Evolutionary conservation across 2,888 invertebrate species (phyloP).

Genomic region (Pogonocherus hispidulus): DNA sequence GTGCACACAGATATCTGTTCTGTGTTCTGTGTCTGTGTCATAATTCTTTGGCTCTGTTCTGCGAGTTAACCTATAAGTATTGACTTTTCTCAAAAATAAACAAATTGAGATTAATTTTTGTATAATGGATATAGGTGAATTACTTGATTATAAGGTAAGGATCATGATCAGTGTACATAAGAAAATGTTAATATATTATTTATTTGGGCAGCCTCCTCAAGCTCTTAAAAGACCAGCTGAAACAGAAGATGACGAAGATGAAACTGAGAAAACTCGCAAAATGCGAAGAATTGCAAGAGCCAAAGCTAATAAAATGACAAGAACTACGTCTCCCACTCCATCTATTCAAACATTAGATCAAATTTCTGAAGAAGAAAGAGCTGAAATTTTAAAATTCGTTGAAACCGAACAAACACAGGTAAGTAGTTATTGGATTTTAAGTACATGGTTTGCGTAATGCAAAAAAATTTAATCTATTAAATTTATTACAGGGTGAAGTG

Average conservation of each 20-base stretch:
- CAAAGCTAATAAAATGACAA: conserved; percentile 70
- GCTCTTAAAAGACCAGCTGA: conserved; percentile 81
- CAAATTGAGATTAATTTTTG: background rate
- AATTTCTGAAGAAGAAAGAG: conserved; percentile 79
- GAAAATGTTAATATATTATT: background rate
- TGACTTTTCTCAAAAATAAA: too few species aligned
- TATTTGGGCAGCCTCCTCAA: conserved; percentile 79
- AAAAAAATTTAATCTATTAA: too few species aligned
- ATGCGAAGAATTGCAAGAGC: conserved; percentile 74
- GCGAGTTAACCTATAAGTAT: too few species aligned
- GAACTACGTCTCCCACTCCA: conserved; percentile 67
- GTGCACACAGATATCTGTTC: too few species aligned
- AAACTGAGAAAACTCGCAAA: conserved; percentile 76
- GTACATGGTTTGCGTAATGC: too few species aligned
- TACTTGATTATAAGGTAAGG: conserved; percentile 72
- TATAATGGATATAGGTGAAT: conserved; percentile 73
- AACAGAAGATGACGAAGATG: conserved; percentile 77
- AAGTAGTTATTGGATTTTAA: too few species aligned
- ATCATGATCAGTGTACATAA: background rate
- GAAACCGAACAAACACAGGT: conserved; percentile 86
- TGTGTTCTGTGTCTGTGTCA: too few species aligned
- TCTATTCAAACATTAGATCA: conserved; percentile 71
- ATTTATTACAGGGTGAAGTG: conserved; percentile 78
- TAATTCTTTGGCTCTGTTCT: too few species aligned
- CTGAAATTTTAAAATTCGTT: conserved; percentile 86